A percentile compares a stretch with the other conserved stretches of the same genome.
Evolutionary conservation across 2,888 invertebrate genomes (phyloP).

Genomic region (Busseola fusca): DNA sequence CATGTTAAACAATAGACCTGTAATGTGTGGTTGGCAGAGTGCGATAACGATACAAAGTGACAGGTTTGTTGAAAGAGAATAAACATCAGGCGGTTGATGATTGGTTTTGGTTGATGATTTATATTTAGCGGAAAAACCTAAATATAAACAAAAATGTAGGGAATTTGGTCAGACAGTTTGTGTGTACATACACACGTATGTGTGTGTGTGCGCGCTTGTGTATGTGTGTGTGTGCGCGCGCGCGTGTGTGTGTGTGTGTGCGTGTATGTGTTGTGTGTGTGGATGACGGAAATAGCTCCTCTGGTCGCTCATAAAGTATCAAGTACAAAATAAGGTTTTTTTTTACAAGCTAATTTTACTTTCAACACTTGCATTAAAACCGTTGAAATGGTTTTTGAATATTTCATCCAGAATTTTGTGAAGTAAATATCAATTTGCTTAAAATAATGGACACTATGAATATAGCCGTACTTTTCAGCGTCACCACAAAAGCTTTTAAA

Average conservation of each 20-base stretch:
- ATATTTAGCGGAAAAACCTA: not conserved
- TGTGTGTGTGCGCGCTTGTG: no score
- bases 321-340: not conserved
- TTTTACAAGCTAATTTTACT: not conserved
- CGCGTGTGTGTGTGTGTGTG: no score
- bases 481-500: slow-evolving; percentile 36
- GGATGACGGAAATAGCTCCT: no score
- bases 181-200: no score
- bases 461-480: slow-evolving; percentile 15
- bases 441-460: slow-evolving; percentile 6
- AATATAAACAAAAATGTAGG: no score
- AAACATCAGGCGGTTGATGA: not conserved
- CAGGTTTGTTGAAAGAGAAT: not conserved
- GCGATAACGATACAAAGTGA: not conserved
- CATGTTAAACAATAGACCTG: no score
- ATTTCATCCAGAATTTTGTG: not conserved
- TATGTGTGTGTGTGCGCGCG: no score
- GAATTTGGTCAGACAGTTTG: no score
- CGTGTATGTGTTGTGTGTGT: no score
- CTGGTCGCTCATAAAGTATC: no score
- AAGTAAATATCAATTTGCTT: slow-evolving; percentile 15
- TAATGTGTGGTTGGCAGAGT: not conserved
- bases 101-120: no score
- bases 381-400: not conserved
- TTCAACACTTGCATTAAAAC: not conserved